Evolutionary conservation across 2,888 invertebrate species (phyloP), one percentile per base, ranked within the genome.

Genomic region (Hymenopus coronatus): DNA sequence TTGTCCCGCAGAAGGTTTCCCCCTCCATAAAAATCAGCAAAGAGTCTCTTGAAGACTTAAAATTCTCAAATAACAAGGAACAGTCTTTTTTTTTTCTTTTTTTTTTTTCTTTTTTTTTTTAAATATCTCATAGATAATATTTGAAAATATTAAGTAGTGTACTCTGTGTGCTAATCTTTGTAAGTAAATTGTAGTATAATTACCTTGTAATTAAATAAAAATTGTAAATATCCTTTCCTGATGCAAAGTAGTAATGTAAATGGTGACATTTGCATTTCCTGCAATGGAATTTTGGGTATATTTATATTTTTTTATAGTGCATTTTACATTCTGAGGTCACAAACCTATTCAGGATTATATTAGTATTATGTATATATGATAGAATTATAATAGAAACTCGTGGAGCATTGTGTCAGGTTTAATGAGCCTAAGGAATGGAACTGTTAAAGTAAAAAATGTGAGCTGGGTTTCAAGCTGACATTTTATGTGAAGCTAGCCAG

Each of bases 1-100:
- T 91, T 87, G 91, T 91, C 91, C 91, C 91, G 91, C 86, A 91
- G 91, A 91, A 91, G 91, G 91, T 91, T 91, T 91, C 91, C 91
- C 91, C 90, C 90, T 90, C 89, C 82, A 88, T 84, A 88, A 89
- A 89, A 87, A 87, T 28, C 82, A 82, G 33, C 28, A 86, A 30
- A 81, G 20, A 70, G 25, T 70, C 54, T 70, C 54, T 70, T 70
- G 25, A 70, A 70, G 54, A 70, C 20, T 70, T 70, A 70, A 70
- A 70, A 70, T 20, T 70, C 25, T 70, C 15, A 70, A 20, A 70
- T 70, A 70, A 70, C 20, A 70, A 70, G 54, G 54, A 20, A 70
- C 20, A 20, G 25, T 70, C 20, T 70, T 3, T 70, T 14, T 70
- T 70, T 70, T n/a, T n/a, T n/a, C n/a, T n/a, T n/a, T n/a, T n/a